These are phyloP conservation scores for Ormyrus rosae DNA, from an alignment of 2,888 invertebrate genomes.

Conservation along the genomic window DNA sequence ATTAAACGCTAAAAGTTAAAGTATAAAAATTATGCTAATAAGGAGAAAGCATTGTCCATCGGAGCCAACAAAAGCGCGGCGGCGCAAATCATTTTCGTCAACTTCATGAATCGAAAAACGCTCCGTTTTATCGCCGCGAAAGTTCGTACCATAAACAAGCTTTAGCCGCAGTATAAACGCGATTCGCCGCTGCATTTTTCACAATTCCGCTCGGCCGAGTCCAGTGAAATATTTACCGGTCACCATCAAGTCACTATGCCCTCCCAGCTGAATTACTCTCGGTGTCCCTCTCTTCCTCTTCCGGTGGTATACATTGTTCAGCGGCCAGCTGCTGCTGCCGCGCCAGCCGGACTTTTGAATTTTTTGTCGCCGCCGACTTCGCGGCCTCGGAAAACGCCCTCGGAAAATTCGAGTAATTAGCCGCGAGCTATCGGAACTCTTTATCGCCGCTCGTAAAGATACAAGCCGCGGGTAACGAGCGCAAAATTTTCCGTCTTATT, in stretches of 20 bases:
- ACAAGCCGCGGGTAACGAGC: neutral
- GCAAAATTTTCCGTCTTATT: conserved; percentile 15
- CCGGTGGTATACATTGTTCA: too few species aligned
- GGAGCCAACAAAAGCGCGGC: too few species aligned
- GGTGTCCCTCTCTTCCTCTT: neutral
- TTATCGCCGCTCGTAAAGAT: conserved; percentile 22
- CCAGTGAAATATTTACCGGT: conserved; percentile 34
- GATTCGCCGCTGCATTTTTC: conserved; percentile 16
- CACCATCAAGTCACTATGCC: conserved; percentile 23
- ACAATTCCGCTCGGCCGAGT: neutral
- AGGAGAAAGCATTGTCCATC: too few species aligned
- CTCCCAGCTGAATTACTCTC: conserved; percentile 11
- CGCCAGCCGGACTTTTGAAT: too few species aligned
- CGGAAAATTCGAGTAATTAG: conserved; percentile 26
- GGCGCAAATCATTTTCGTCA: too few species aligned
- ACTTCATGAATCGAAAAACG: too few species aligned
- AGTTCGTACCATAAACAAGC: neutral
- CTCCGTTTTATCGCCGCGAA: too few species aligned
- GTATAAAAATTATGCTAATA: too few species aligned
- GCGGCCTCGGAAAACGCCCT: neutral
- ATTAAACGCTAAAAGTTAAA: too few species aligned
- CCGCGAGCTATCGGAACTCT: conserved; percentile 21
- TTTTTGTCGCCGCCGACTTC: too few species aligned
- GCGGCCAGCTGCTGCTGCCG: too few species aligned
- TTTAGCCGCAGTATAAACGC: neutral